Evolutionary conservation across 2,888 invertebrate species (phyloP), one percentile per base, ranked within the genome.

Genomic region (Leptopilina syphax): DNA sequence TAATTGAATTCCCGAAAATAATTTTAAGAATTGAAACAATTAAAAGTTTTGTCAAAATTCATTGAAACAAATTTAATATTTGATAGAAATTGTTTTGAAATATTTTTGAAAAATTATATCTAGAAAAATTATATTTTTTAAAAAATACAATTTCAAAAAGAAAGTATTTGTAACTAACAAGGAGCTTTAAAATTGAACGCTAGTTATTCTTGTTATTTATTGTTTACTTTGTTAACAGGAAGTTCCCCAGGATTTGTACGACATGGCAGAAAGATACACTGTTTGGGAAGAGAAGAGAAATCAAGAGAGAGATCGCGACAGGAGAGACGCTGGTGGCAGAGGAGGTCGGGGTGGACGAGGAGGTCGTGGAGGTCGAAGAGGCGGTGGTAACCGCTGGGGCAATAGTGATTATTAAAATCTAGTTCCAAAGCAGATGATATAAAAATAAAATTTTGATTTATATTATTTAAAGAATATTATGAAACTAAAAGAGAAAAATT

Each of bases 181-280:
- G 18, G 18, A 18, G 27, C 27, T 0, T 1, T 27, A 27, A 27
- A 27, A 27, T 27, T 27, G 1, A 1, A 27, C 27, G 27, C 27
- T 27, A 27, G 27, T 27, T 27, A 44, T 57, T 44, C 50, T 50
- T 65, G 60, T 67, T 24, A 65, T 47, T 47, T 65, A 76, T 77
- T 81, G 18, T 24, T 34, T 57, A 47, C 57, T 67, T 44, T 44
- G 2, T 77, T 83, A 86, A 44, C 84, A 97, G 93, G 95, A 95
- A 86, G 95, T 98, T 12, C 97, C 97, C 0, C 93, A 94, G 12
- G 96, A 96, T 86, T 91, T 98, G 65, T 92, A 94, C 50, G 91
- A 93, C 24, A 98, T 98, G 98, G 95, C 96, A 1, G 92, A 94
- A 27, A 94, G 97, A 47, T 96, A 94, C 90, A 93, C 94, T 41